A percentile compares a stretch with the other conserved stretches of the same genome.
phyloP scores from a whole-genome alignment of 64 coral and sea anemone species.

The Pocillopora damicornis region DNA sequence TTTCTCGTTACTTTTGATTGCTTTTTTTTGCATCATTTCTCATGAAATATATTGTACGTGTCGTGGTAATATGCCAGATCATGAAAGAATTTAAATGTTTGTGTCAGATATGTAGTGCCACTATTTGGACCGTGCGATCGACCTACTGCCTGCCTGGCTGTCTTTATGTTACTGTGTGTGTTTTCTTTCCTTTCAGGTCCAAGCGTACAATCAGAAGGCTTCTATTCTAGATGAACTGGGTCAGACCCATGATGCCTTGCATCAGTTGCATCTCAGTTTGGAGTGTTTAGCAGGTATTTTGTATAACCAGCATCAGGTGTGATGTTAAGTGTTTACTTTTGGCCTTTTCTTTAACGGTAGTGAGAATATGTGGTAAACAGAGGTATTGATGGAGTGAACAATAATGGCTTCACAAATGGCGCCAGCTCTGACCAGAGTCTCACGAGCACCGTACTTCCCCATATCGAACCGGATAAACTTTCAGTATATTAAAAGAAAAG shows the following conservation, averaged over 20 bases:
- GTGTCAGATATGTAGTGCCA: too few relatives aligned
- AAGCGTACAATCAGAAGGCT: conserved; percentile 14
- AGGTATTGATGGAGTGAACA: too few relatives aligned
- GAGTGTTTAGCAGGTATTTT: conserved; percentile 18
- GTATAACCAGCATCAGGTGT: neutral
- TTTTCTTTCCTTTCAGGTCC: conserved; percentile 11
- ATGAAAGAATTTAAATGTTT: too few relatives aligned
- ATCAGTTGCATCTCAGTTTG: conserved; percentile 36
- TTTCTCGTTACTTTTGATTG: too few relatives aligned
- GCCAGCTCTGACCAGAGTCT: too few relatives aligned
- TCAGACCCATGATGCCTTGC: conserved; percentile 42
- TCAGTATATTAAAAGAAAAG: neutral
- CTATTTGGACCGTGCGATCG: neutral
- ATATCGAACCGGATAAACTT: neutral
- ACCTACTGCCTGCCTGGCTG: too few relatives aligned
- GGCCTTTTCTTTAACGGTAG: neutral
- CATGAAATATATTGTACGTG: too few relatives aligned
- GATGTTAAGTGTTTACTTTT: neutral
- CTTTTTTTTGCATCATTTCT: too few relatives aligned
- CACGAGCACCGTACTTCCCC: too few relatives aligned
- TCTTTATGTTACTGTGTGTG: neutral
- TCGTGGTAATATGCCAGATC: too few relatives aligned
- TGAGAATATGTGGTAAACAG: too few relatives aligned
- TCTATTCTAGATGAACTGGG: conserved; percentile 23
- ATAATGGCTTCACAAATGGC: too few relatives aligned